Percentiles rank a stretch among this genome's conserved stretches.
Conservation (phyloP, 2,888 invertebrate species). For the Meiosimyza platycephala region DNA sequence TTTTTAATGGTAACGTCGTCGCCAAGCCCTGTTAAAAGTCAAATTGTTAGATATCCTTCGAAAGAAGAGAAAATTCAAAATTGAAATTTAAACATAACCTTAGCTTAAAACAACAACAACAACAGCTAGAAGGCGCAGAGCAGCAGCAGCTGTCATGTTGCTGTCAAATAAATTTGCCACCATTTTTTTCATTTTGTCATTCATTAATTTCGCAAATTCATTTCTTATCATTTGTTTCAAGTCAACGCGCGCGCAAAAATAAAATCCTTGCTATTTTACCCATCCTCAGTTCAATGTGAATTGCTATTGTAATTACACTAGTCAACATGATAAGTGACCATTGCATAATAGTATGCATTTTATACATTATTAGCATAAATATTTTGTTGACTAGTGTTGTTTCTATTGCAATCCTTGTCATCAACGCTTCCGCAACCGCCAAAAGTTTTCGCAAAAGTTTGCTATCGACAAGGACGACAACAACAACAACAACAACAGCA, state of each 20-base stretch:
- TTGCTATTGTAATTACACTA: neutral
- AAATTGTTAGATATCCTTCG: neutral
- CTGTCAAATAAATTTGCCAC: conserved; percentile 1
- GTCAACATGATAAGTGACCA: neutral
- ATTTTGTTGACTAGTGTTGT: too few relatives aligned
- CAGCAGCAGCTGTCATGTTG: neutral
- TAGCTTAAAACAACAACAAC: neutral
- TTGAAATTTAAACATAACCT: neutral
- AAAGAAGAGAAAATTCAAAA: too few relatives aligned
- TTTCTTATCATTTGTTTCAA: conserved; percentile 23
- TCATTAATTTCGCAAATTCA: conserved; percentile 20
- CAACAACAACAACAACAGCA: neutral
- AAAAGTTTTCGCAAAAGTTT: neutral
- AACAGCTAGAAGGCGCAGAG: neutral
- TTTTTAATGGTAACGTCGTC: conserved; percentile 29
- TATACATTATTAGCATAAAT: neutral
- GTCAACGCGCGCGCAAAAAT: conserved; percentile 5
- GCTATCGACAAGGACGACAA: neutral
- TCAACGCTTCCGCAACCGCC: too few relatives aligned
- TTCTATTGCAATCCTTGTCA: too few relatives aligned
- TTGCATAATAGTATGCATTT: neutral
- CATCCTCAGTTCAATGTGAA: neutral
- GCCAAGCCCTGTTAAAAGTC: neutral
- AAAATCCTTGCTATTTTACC: neutral
- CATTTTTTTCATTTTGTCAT: neutral